Conservation (phyloP, 2,888 invertebrate genomes). For the Troides oblongomaculatus region DNA sequence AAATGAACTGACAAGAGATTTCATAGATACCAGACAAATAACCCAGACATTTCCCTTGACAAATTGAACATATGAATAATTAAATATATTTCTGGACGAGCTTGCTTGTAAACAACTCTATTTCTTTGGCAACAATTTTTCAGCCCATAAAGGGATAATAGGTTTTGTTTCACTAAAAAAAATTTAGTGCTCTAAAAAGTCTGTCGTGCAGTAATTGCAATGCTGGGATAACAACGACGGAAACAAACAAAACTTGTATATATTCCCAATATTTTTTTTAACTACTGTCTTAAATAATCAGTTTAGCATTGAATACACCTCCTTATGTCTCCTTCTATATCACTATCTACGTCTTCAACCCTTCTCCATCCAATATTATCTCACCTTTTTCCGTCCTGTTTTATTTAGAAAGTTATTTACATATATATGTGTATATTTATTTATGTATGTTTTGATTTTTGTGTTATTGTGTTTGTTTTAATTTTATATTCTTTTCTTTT, state of each 20-base stretch:
- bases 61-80: constrained; percentile 24
- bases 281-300: no score
- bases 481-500: no score
- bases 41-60: constrained; percentile 10
- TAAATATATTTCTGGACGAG: constrained; percentile 16
- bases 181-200: constrained; percentile 3
- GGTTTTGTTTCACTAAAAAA: constrained; percentile 13
- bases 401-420: no score
- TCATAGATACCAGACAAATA: constrained; percentile 1
- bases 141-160: constrained; percentile 15
- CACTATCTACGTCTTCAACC: no score
- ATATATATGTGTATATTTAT: no score
- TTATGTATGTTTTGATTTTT: no score
- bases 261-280: no score
- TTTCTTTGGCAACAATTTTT: constrained; percentile 21
- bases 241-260: neutral
- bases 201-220: neutral
- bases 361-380: no score
- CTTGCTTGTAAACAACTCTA: constrained; percentile 17
- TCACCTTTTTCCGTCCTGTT: no score
- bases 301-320: no score
- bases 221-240: neutral
- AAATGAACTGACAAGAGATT: constrained; percentile 9
- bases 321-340: no score
- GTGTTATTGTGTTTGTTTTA: no score